Percentiles rank a stretch among this genome's conserved stretches.
Evolutionary conservation across 2,888 invertebrate species (phyloP).

Genomic region (Girardia tigrina): DNA sequence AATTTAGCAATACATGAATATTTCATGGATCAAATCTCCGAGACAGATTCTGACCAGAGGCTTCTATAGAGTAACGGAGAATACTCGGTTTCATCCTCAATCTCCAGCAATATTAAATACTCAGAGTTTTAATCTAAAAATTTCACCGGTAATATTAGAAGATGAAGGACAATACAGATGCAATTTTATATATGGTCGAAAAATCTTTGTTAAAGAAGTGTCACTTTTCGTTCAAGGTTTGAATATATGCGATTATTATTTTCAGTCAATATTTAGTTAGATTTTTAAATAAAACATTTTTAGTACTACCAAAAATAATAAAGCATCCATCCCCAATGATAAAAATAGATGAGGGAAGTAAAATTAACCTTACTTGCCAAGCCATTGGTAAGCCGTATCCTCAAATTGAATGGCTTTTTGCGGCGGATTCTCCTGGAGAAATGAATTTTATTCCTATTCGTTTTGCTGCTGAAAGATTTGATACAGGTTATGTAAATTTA

Average conservation of each 20-base stretch:
- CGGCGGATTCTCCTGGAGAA: not conserved
- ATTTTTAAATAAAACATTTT: not conserved
- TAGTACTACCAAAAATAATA: not conserved
- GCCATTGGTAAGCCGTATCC: not conserved
- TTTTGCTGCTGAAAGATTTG: not conserved
- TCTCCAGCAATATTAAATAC: slow-evolving; percentile 4
- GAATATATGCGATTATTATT: no score
- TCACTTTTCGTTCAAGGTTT: not conserved
- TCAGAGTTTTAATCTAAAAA: not conserved
- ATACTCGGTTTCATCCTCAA: not conserved
- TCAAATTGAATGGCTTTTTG: not conserved
- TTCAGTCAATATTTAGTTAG: no score
- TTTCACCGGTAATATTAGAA: not conserved
- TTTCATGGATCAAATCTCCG: slow-evolving; percentile 3
- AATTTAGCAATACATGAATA: slow-evolving; percentile 1
- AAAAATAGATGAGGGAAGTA: not conserved
- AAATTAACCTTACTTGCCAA: not conserved
- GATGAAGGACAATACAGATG: not conserved
- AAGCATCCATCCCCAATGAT: not conserved
- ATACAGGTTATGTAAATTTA: no score
- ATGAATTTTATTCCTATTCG: not conserved
- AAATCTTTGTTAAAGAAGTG: not conserved
- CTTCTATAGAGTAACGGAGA: not conserved
- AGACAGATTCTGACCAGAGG: not conserved
- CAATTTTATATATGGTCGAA: slow-evolving; percentile 2